These are phyloP conservation scores for Metridium senile DNA, from an alignment of 92 coral and sea anemone genomes.

Conservation along the genomic window DNA sequence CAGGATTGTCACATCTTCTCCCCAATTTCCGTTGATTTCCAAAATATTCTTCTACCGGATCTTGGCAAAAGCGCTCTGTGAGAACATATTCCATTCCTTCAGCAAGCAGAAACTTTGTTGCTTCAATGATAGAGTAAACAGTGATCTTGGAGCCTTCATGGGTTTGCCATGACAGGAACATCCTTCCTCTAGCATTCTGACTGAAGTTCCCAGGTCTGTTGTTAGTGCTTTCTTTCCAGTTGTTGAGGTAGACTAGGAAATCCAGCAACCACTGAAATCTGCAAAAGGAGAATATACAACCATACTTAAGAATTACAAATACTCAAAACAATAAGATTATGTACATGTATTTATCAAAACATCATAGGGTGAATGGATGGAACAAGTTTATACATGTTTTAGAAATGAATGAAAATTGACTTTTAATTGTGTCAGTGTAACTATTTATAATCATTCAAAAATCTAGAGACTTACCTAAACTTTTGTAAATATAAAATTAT, in stretches of 20 bases:
- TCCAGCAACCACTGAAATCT: constrained; percentile 38
- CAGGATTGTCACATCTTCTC: constrained; percentile 52
- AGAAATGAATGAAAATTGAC: no score
- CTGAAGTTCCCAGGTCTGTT: constrained; percentile 66
- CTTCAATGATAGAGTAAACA: constrained; percentile 42
- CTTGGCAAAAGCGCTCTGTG: constrained; percentile 66
- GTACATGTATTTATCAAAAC: no score
- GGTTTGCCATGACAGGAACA: constrained; percentile 64
- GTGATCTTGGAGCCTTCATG: constrained; percentile 45
- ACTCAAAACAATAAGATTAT: no score
- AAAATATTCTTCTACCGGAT: constrained; percentile 49
- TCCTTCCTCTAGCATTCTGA: constrained; percentile 60
- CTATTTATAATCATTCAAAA: no score
- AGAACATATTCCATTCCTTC: constrained; percentile 66
- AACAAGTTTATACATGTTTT: no score
- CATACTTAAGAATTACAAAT: no score
- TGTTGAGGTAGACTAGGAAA: constrained; percentile 48
- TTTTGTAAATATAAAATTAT: no score
- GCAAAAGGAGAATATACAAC: no score
- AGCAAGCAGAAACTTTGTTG: constrained; percentile 53
- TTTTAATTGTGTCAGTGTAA: no score
- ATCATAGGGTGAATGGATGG: no score
- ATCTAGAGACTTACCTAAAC: no score
- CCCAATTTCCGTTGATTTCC: constrained; percentile 51
- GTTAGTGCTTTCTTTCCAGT: constrained; percentile 53